Conservation (phyloP, 1,140 invertebrate species). For the Acyrthosiphon pisum region DNA sequence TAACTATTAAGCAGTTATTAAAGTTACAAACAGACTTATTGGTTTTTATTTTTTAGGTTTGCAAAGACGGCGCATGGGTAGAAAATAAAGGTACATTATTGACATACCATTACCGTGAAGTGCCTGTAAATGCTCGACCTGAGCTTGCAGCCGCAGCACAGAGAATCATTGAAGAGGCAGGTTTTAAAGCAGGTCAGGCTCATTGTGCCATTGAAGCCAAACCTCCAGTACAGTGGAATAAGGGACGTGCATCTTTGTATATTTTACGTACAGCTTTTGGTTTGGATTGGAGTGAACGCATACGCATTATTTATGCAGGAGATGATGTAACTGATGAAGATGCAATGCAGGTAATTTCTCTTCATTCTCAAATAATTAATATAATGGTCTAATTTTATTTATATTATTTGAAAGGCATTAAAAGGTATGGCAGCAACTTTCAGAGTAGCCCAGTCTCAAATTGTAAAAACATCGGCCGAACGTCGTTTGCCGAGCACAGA, state of each 20-base stretch:
- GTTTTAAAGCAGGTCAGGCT: conserved; percentile 78
- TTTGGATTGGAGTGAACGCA: conserved; percentile 88
- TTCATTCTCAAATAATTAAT: not conserved
- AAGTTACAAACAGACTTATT: not conserved
- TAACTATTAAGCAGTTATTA: conserved; percentile 62
- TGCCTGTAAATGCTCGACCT: conserved; percentile 71
- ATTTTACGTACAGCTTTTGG: conserved; percentile 88
- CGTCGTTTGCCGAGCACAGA: conserved; percentile 84
- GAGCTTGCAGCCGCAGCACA: conserved; percentile 74
- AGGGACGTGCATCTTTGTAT: conserved; percentile 88
- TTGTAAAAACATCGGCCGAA: conserved; percentile 85
- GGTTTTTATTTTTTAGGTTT: conserved; percentile 66
- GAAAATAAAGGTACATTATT: conserved; percentile 88
- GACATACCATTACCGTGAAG: conserved; percentile 88
- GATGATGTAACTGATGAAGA: conserved; percentile 91
- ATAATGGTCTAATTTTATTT: conserved; percentile 2
- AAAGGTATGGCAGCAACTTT: conserved; percentile 92
- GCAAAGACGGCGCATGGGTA: conserved; percentile 87
- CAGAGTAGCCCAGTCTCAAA: conserved; percentile 82
- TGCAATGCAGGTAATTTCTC: conserved; percentile 80
- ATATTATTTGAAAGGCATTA: conserved; percentile 68
- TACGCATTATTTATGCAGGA: conserved; percentile 88
- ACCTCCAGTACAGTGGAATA: conserved; percentile 90
- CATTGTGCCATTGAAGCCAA: conserved; percentile 87
- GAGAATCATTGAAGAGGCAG: conserved; percentile 75